Evolutionary conservation across 2,797 vertebrate species (phyloP).

Genomic region (Muscicapa striata): DNA sequence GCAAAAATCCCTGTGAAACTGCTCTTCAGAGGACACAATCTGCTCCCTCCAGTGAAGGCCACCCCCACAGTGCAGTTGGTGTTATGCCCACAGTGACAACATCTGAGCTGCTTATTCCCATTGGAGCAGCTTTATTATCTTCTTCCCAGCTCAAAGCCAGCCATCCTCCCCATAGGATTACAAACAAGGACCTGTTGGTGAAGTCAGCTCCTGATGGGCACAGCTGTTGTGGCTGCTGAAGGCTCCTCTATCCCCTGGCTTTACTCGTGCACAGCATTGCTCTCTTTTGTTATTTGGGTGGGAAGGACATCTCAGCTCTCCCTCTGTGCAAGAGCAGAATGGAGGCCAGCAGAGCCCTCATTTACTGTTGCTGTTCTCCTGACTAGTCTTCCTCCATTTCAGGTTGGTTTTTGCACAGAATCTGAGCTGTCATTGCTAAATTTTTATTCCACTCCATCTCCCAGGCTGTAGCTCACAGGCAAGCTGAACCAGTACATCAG

Average conservation of each 20-base stretch:
- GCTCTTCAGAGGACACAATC: background rate
- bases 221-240: background rate
- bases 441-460: background rate
- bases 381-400: background rate
- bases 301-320: background rate
- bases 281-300: background rate
- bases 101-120: background rate
- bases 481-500: background rate
- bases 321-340: background rate
- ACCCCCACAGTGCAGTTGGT: background rate
- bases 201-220: background rate
- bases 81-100: background rate
- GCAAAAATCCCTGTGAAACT: background rate
- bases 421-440: background rate
- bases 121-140: background rate
- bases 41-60: background rate
- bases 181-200: background rate
- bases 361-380: background rate
- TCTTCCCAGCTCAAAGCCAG: background rate
- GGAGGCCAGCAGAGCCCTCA: background rate
- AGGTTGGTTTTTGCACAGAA: background rate
- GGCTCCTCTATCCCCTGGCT: background rate
- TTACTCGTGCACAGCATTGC: background rate
- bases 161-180: background rate
- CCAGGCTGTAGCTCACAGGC: background rate